phyloP scores from a whole-genome alignment of 1,140 invertebrate genomes.

The Maniola jurtina region DNA sequence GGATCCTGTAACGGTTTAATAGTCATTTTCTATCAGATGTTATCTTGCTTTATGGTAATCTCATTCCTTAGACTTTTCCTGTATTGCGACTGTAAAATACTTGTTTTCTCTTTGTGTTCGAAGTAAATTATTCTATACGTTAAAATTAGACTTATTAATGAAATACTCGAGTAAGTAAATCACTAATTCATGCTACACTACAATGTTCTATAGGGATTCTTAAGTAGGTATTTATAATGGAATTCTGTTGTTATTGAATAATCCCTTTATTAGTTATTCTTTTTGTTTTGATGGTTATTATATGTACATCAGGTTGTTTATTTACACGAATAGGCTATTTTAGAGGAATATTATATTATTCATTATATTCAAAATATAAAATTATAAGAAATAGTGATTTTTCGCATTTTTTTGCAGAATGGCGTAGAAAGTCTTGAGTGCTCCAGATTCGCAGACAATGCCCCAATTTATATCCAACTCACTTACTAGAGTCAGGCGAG shows the following conservation, averaged over 20 bases:
- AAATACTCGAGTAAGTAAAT: too few relatives aligned
- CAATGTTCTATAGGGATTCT: too few relatives aligned
- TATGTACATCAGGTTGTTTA: too few relatives aligned
- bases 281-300: too few relatives aligned
- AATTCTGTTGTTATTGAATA: too few relatives aligned
- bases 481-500: slow-evolving; percentile 66
- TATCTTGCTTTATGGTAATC: slow-evolving; percentile 33
- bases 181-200: too few relatives aligned
- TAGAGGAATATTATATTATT: too few relatives aligned
- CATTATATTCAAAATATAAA: background rate
- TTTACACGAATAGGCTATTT: too few relatives aligned
- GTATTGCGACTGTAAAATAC: background rate
- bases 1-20: slow-evolving; percentile 43
- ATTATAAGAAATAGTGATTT: slow-evolving; percentile 7
- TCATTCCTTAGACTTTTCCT: slow-evolving; percentile 1
- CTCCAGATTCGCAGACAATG: slow-evolving; percentile 77
- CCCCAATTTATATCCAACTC: slow-evolving; percentile 77
- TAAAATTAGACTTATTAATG: too few relatives aligned
- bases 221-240: too few relatives aligned
- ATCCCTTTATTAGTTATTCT: too few relatives aligned
- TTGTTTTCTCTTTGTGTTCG: background rate
- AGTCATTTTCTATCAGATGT: slow-evolving; percentile 47
- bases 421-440: slow-evolving; percentile 61
- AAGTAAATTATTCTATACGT: too few relatives aligned
- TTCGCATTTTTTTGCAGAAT: slow-evolving; percentile 62